Conservation (phyloP, 2,888 invertebrate species). For the Pherbina coryleti region DNA sequence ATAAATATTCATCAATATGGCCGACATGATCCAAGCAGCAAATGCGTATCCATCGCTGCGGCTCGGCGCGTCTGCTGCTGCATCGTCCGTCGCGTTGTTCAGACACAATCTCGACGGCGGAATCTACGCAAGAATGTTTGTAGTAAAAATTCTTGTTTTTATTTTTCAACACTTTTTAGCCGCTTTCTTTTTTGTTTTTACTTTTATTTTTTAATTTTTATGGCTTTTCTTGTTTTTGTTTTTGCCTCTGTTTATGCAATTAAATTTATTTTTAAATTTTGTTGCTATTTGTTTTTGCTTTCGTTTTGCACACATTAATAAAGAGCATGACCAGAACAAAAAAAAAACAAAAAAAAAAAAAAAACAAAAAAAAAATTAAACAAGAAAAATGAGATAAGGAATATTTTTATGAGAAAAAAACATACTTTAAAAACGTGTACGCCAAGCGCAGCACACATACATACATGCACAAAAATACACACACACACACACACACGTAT, state of each 20-base stretch:
- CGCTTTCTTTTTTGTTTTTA: background rate
- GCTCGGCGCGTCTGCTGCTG: background rate
- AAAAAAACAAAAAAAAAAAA: background rate
- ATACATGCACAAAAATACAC: background rate
- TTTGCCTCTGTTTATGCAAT: conserved; percentile 5
- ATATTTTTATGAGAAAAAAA: background rate
- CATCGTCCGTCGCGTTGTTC: background rate
- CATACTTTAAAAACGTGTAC: background rate
- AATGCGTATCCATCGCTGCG: background rate
- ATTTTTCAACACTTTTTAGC: background rate
- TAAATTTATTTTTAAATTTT: conserved; percentile 23
- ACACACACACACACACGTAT: background rate
- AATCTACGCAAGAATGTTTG: conserved; percentile 32
- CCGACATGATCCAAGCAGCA: background rate
- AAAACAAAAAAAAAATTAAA: background rate
- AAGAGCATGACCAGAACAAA: background rate
- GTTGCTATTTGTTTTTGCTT: conserved; percentile 10
- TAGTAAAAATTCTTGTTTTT: conserved; percentile 31
- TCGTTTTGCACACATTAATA: background rate
- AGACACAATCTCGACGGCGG: conserved; percentile 21
- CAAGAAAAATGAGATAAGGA: background rate
- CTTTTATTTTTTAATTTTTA: background rate
- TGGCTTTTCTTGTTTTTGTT: background rate
- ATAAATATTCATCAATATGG: conserved; percentile 14
- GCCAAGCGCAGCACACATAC: background rate